phyloP scores from a whole-genome alignment of 2,797 vertebrate species.

The Manis javanica region DNA sequence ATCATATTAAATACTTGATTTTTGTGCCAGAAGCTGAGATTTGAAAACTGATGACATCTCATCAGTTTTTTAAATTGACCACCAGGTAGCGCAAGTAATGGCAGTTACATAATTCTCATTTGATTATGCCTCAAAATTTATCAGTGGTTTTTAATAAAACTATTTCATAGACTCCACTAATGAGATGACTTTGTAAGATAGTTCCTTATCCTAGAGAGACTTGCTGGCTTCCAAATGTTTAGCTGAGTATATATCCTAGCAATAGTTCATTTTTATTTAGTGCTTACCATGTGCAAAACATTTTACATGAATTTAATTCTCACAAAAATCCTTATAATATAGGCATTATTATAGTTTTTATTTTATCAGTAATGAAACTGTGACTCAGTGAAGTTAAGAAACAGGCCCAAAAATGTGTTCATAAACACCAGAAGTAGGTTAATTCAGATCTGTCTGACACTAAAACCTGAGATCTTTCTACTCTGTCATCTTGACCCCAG shows the following conservation, averaged over 20 bases:
- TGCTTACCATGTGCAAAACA: not conserved
- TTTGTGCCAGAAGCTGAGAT: constrained; percentile 37
- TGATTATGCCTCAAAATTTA: constrained; percentile 21
- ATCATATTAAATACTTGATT: constrained; percentile 24
- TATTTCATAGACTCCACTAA: constrained; percentile 10
- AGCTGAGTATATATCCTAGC: not conserved
- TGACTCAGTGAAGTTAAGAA: constrained; percentile 44
- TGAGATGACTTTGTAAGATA: constrained; percentile 21
- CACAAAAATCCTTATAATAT: not conserved
- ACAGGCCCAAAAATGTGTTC: constrained; percentile 13
- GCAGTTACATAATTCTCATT: not conserved
- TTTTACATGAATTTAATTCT: not conserved
- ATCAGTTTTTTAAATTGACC: not conserved
- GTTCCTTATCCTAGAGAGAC: not conserved
- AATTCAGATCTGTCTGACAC: not conserved
- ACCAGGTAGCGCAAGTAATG: not conserved
- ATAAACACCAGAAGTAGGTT: constrained; percentile 36
- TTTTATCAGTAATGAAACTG: constrained; percentile 23
- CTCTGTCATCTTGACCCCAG: not conserved
- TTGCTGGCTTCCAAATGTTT: constrained; percentile 20
- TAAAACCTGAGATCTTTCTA: constrained; percentile 34
- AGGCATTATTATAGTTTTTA: constrained; percentile 30
- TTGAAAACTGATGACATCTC: constrained; percentile 23
- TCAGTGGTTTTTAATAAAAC: constrained; percentile 50
- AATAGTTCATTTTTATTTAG: not conserved